A percentile compares a stretch with the other conserved stretches of the same genome.
These are phyloP conservation scores for Embidobia sp. DNA, from an alignment of 2,888 invertebrate species.

Conservation along the genomic window DNA sequence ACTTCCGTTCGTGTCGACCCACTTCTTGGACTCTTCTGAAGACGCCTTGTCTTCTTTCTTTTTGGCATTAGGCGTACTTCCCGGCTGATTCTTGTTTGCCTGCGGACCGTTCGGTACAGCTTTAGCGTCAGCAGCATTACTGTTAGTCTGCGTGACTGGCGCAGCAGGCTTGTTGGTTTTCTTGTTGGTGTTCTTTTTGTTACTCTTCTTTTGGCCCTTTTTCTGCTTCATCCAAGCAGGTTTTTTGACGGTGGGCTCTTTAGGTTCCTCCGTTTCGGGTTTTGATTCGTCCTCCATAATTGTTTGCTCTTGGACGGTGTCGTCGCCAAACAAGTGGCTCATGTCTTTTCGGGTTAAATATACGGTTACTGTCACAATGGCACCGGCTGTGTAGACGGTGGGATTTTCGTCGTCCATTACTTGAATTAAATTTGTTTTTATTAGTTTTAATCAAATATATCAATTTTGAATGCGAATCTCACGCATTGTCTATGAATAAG, in stretches of 20 bases:
- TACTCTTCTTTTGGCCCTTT: conserved; percentile 85
- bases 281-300: conserved; percentile 77
- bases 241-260: conserved; percentile 85
- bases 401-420: conserved; percentile 99
- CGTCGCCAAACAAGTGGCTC: conserved; percentile 91
- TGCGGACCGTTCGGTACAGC: conserved; percentile 45
- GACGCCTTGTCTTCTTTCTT: conserved; percentile 74
- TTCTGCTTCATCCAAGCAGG: conserved; percentile 93
- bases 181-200: conserved; percentile 82
- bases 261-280: conserved; percentile 79
- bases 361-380: conserved; percentile 98
- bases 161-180: conserved; percentile 69
- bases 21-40: conserved; percentile 72
- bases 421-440: conserved; percentile 81
- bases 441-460: too few species aligned
- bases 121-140: conserved; percentile 21
- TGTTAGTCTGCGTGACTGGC: conserved; percentile 10
- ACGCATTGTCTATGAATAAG: too few species aligned
- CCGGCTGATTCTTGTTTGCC: conserved; percentile 45
- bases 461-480: too few species aligned
- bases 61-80: conserved; percentile 71
- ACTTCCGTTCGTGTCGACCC: conserved; percentile 73
- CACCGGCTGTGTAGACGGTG: conserved; percentile 97
- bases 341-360: conserved; percentile 91
- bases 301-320: conserved; percentile 86